Conservation (phyloP, 2,888 invertebrate genomes). For the Ectemnius lituratus region DNA sequence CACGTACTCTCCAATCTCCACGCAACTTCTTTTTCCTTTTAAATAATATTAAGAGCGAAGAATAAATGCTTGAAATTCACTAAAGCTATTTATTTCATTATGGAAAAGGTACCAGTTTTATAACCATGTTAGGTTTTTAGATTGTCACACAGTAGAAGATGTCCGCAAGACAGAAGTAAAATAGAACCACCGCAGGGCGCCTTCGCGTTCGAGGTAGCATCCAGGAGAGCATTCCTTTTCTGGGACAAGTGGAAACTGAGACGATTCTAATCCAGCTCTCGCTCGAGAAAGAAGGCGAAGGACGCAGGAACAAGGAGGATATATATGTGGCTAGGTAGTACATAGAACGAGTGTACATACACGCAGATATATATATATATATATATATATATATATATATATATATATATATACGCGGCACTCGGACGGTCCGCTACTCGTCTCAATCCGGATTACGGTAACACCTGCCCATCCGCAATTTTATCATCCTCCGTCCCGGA, state of each 20-base stretch:
- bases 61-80: too few relatives aligned
- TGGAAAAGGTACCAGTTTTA: not conserved
- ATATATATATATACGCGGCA: slow-evolving; percentile 33
- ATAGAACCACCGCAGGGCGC: too few relatives aligned
- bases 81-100: too few relatives aligned
- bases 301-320: slow-evolving; percentile 33
- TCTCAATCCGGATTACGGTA: slow-evolving; percentile 72
- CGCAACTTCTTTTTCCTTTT: too few relatives aligned
- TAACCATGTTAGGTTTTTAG: not conserved
- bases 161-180: too few relatives aligned
- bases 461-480: slow-evolving; percentile 75
- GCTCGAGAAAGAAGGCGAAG: slow-evolving; percentile 30
- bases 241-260: slow-evolving; percentile 27
- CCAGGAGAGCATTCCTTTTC: slow-evolving; percentile 11
- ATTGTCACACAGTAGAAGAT: too few relatives aligned
- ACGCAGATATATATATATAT: slow-evolving; percentile 31
- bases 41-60: too few relatives aligned
- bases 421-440: slow-evolving; percentile 54
- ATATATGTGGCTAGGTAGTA: slow-evolving; percentile 17
- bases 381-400: slow-evolving; percentile 31
- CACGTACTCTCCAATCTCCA: slow-evolving; percentile 31
- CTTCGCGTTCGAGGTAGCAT: not conserved
- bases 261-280: slow-evolving; percentile 43
- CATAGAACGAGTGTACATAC: slow-evolving; percentile 10
- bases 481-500: slow-evolving; percentile 71